Base-by-base conservation (phyloP, 2,888 invertebrate species). In the Lithophane socia region DNA sequence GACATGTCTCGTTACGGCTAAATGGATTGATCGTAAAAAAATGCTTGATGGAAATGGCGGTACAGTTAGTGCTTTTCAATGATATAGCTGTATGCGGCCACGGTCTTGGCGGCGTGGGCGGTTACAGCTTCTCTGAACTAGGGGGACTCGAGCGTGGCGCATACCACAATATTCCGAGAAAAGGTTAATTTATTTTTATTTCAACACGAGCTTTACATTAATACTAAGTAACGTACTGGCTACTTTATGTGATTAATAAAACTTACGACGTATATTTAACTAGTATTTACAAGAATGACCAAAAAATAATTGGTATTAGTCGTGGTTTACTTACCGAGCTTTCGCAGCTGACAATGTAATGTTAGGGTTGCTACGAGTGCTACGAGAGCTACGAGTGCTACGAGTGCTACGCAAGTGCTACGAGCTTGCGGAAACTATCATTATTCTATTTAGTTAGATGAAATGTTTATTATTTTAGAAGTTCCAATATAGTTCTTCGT, bases 121-220 rank as follows among this genome's bases (percentile, higher is more conserved):
- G 89, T 92, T 91, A 93, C 91, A 92, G 90, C 89, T 91, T 92
- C 91, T 90, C 88, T 90, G 89, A 92, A 92, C 86, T 89, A 88
- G 69, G 86, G 87, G 88, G 86, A 89, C 86, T 84, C 84, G 85
- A 85, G 85, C 87, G 83, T 83, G 86, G 86, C 77, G 76, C 80
- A 84, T 88, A 87, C 84, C 81, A 81, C 91, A 81, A 82, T 84
- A 85, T 94, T 92, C 92, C 87, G 77, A 89, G 93, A 92, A 94
- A 92, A 91, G 87, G 90, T 91, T 90, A 92, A 92, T 92, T 91
- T 85, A 81, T 89, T 91, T 92, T 92, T 89, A 92, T 91, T 89
- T 86, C 74, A 86, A 86, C 86, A 74, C 70, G 76, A 73, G 77
- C 80, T 73, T 65, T 76, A 72, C 73, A 83, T 85, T 86, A 67